Percentiles rank a stretch among this genome's conserved stretches.
These are phyloP conservation scores for Tenebrosternarchus preto DNA, from an alignment of 2,113 vertebrate genomes.

Conservation along the genomic window DNA sequence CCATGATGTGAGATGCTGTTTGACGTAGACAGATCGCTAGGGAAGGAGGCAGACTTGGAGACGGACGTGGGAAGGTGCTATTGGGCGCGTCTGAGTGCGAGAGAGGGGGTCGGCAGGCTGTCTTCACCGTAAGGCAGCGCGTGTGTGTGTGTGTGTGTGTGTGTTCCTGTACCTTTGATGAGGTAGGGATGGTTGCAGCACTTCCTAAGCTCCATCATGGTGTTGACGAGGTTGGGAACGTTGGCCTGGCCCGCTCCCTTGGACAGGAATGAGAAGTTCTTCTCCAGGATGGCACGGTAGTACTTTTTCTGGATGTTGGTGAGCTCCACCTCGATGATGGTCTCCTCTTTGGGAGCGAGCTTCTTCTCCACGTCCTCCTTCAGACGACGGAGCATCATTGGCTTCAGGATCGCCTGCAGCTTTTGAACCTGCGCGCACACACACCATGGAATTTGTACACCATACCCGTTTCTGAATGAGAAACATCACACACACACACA, in stretches of 20 bases:
- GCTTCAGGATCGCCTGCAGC: slow-evolving; percentile 94
- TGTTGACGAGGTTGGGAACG: slow-evolving; percentile 97
- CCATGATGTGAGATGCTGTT: too few relatives aligned
- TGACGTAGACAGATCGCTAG: too few relatives aligned
- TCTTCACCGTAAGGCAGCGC: too few relatives aligned
- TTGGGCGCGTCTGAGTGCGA: too few relatives aligned
- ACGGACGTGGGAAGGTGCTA: too few relatives aligned
- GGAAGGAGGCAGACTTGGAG: too few relatives aligned
- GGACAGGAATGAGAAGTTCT: slow-evolving; percentile 96
- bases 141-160: background rate
- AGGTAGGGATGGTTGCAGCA: slow-evolving; percentile 99
- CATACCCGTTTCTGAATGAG: too few relatives aligned
- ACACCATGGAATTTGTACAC: background rate
- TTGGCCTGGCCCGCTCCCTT: slow-evolving; percentile 96
- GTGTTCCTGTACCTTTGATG: slow-evolving; percentile 86
- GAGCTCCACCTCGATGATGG: slow-evolving; percentile 97
- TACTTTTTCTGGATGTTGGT: slow-evolving; percentile 99
- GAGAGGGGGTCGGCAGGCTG: too few relatives aligned
- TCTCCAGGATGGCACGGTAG: slow-evolving; percentile 95
- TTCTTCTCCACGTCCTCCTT: slow-evolving; percentile 99
- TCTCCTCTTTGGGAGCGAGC: slow-evolving; percentile 96
- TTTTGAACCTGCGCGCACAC: slow-evolving; percentile 86
- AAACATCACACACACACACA: background rate
- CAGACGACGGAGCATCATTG: slow-evolving; percentile 96
- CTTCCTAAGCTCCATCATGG: slow-evolving; percentile 99